Conservation (phyloP, 1,140 invertebrate genomes). For the Tyrophagus putrescentiae region DNA sequence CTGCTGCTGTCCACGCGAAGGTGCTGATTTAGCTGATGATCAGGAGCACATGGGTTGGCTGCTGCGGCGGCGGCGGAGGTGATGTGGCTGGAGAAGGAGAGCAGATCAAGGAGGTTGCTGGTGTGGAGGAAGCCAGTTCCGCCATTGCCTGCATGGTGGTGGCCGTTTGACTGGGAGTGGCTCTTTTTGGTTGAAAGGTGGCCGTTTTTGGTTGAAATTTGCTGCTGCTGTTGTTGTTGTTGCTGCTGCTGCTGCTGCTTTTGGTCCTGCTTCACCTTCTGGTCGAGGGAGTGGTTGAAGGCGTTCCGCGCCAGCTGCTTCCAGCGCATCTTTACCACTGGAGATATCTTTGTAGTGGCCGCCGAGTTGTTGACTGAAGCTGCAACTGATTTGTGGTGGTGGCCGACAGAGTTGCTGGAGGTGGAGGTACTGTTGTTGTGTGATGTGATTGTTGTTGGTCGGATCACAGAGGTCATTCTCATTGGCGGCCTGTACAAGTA, state of each 20-base stretch:
- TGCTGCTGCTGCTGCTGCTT: background rate
- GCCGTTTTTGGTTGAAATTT: conserved; percentile 3
- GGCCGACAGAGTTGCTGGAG: background rate
- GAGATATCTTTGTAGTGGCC: background rate
- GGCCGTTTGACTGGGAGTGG: background rate
- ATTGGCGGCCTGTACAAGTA: background rate
- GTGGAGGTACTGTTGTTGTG: background rate
- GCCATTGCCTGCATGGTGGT: background rate
- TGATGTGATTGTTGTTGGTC: too few relatives aligned
- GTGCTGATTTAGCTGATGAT: background rate
- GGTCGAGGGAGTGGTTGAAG: conserved; percentile 5
- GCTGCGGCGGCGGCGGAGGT: background rate
- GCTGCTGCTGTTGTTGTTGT: background rate
- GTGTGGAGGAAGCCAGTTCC: background rate
- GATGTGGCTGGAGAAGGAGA: background rate
- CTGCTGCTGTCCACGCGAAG: conserved; percentile 29
- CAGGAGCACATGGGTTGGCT: background rate
- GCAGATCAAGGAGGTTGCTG: background rate
- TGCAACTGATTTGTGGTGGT: background rate
- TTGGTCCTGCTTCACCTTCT: conserved; percentile 2
- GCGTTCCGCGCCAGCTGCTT: conserved; percentile 15
- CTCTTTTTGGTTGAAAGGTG: background rate
- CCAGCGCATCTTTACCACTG: conserved; percentile 12
- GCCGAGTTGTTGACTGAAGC: background rate
- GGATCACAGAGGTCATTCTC: conserved; percentile 12